These are phyloP conservation scores for Dreissena rostriformis DNA, from an alignment of 1,140 invertebrate species.

Conservation along the genomic window DNA sequence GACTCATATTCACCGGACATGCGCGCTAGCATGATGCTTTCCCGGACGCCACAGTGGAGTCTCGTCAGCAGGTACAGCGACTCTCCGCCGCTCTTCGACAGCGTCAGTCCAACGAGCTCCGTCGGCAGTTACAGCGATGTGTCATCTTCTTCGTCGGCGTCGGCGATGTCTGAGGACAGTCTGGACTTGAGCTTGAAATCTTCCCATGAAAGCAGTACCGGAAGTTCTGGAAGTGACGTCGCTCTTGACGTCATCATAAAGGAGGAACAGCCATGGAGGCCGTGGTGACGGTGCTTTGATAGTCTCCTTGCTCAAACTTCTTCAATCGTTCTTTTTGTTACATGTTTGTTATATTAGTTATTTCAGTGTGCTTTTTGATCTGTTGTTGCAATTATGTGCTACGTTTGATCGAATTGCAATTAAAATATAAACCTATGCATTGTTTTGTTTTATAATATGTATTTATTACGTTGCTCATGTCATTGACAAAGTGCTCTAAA, in stretches of 20 bases:
- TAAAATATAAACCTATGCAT: too few relatives aligned
- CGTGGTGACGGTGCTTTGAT: slow-evolving; percentile 10
- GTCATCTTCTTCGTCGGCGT: background rate
- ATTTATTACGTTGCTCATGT: too few relatives aligned
- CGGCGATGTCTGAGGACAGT: background rate
- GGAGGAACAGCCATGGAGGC: slow-evolving; percentile 31
- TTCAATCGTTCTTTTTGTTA: background rate
- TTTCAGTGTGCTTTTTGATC: background rate
- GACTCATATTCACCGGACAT: too few relatives aligned
- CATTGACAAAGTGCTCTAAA: too few relatives aligned
- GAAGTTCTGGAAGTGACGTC: slow-evolving; percentile 5
- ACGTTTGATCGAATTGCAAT: background rate
- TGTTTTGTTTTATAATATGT: too few relatives aligned
- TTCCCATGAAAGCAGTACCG: background rate
- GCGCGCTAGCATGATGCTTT: too few relatives aligned
- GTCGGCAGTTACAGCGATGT: background rate
- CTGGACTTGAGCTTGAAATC: background rate
- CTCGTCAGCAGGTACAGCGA: too few relatives aligned
- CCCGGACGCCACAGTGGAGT: too few relatives aligned
- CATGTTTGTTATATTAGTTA: background rate
- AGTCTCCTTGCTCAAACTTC: background rate
- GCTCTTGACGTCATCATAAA: background rate
- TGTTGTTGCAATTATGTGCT: slow-evolving; percentile 19
- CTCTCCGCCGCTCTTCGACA: background rate
- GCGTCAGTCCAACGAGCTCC: background rate